phyloP scores from a whole-genome alignment of 2,113 vertebrate genomes.

The Triplophysa dalaica region DNA sequence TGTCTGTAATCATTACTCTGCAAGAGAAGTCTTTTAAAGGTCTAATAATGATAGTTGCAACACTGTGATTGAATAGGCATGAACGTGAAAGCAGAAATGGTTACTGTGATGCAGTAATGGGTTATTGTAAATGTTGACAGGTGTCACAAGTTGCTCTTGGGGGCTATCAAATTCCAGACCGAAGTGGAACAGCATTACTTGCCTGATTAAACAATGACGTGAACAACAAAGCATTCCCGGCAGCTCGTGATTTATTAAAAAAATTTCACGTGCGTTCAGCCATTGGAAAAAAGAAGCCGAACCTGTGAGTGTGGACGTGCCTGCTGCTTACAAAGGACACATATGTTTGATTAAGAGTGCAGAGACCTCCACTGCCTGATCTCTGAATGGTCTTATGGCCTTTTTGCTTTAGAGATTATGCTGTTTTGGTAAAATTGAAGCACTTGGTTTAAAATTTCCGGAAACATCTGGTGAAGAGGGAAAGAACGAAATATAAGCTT shows the following conservation, averaged over 20 bases:
- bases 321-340: slow-evolving; percentile 8
- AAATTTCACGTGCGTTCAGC: background rate
- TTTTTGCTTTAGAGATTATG: background rate
- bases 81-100: background rate
- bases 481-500: too few relatives aligned
- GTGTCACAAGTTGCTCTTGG: slow-evolving; percentile 27
- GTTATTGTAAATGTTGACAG: slow-evolving; percentile 27
- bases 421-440: background rate
- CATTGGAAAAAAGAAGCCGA: background rate
- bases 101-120: slow-evolving; percentile 17
- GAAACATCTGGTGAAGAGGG: too few relatives aligned
- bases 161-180: slow-evolving; percentile 24
- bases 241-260: slow-evolving; percentile 28
- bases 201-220: slow-evolving; percentile 20
- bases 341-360: slow-evolving; percentile 25
- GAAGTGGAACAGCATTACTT: slow-evolving; percentile 13
- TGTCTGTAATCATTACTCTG: background rate
- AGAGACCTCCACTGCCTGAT: background rate
- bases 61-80: background rate
- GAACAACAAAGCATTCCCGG: background rate
- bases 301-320: background rate
- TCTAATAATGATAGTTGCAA: slow-evolving; percentile 22
- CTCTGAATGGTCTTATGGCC: background rate
- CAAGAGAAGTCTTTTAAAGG: background rate
- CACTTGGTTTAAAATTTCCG: background rate